Conservation (phyloP, 2,888 invertebrate species). For the Caenorhabditis doughertyi region DNA sequence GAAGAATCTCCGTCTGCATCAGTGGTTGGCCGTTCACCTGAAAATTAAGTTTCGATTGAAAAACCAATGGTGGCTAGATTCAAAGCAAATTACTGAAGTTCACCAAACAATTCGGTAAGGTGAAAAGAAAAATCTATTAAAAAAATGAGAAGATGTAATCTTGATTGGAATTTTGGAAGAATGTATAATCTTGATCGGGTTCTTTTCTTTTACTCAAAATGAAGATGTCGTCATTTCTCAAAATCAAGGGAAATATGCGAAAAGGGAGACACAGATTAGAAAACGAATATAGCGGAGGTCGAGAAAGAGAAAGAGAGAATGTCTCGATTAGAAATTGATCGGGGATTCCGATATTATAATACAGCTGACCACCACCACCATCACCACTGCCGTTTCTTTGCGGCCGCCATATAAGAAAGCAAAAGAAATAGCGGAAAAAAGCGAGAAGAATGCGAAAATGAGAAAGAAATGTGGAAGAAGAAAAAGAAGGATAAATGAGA, state of each 20-base stretch:
- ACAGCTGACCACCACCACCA: slow-evolving; percentile 48
- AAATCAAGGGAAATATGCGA: slow-evolving; percentile 3
- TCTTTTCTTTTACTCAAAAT: background rate
- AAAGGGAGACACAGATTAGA: slow-evolving; percentile 12
- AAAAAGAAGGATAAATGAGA: background rate
- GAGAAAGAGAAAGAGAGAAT: background rate
- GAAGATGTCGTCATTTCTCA: slow-evolving; percentile 42
- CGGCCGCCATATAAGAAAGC: slow-evolving; percentile 20
- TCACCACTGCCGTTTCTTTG: slow-evolving; percentile 32
- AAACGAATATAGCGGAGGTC: background rate
- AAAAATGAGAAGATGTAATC: slow-evolving; percentile 6
- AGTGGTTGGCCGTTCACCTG: slow-evolving; percentile 93
- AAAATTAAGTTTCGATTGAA: slow-evolving; percentile 15
- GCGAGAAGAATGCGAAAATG: slow-evolving; percentile 16
- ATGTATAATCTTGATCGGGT: slow-evolving; percentile 8
- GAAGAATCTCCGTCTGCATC: slow-evolving; percentile 93
- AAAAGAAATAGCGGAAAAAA: slow-evolving; percentile 7
- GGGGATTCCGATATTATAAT: slow-evolving; percentile 40
- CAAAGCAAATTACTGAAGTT: too few relatives aligned
- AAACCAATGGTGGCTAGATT: too few relatives aligned
- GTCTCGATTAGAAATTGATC: slow-evolving; percentile 45
- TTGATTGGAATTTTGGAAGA: background rate
- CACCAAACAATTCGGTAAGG: too few relatives aligned
- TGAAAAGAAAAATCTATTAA: too few relatives aligned
- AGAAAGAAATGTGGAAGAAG: slow-evolving; percentile 23